These are phyloP conservation scores for Procavia capensis DNA, from an alignment of 2,113 vertebrate genomes.

Conservation along the genomic window DNA sequence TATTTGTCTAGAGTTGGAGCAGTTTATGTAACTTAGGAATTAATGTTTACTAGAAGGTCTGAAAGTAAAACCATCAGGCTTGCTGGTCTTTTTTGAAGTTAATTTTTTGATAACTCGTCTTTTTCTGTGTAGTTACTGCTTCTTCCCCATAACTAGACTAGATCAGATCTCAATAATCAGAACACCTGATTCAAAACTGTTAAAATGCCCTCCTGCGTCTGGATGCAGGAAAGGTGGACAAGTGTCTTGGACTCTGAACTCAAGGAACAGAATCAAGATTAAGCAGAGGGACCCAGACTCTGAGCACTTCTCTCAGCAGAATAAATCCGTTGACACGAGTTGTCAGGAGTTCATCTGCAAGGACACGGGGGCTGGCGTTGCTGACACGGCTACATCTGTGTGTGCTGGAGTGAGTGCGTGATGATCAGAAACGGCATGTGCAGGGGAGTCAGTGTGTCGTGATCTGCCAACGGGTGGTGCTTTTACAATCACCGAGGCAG, in stretches of 20 bases:
- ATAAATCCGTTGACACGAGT: background rate
- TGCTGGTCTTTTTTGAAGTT: background rate
- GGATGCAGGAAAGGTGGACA: background rate
- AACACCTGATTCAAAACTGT: background rate
- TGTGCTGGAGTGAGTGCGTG: background rate
- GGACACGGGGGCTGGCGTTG: background rate
- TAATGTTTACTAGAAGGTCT: background rate
- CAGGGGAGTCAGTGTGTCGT: too few relatives aligned
- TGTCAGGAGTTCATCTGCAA: background rate
- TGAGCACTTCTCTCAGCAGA: background rate
- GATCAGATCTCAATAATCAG: background rate
- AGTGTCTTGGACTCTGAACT: background rate
- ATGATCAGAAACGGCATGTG: background rate
- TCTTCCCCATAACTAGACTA: background rate
- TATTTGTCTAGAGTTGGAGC: background rate
- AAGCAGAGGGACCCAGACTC: background rate
- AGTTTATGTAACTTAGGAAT: background rate
- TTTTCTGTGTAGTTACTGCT: background rate
- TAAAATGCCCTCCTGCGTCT: background rate
- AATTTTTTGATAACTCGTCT: background rate
- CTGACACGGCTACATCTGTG: fast-evolving
- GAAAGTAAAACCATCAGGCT: slow-evolving; percentile 38
- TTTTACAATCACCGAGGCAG: background rate
- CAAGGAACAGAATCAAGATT: background rate
- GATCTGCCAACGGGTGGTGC: background rate